Evolutionary conservation across 2,888 invertebrate species (phyloP).

Genomic region (Eutolmus rufibarbis): DNA sequence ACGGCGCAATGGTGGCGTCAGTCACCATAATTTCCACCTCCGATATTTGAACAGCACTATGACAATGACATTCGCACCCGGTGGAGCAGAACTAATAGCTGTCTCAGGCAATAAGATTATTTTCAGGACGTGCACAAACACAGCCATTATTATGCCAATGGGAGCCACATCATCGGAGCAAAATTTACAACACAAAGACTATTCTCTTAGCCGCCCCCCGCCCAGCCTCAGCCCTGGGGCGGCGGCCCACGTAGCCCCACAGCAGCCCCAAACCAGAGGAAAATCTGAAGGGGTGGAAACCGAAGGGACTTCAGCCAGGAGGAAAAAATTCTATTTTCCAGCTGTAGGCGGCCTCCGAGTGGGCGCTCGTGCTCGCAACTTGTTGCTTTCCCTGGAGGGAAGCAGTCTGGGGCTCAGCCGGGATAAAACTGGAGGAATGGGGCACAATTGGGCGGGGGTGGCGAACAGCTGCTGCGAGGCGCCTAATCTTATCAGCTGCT

Average conservation of each 20-base stretch:
- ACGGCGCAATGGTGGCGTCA: slow-evolving; percentile 18
- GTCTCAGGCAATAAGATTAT: slow-evolving; percentile 25
- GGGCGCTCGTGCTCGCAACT: not conserved
- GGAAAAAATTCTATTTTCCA: not conserved
- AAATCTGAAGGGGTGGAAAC: not conserved
- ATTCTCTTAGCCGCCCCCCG: not conserved
- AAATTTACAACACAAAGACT: not conserved
- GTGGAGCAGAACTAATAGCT: slow-evolving; percentile 22
- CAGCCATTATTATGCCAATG: not conserved
- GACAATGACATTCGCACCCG: slow-evolving; percentile 20
- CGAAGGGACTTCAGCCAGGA: not conserved
- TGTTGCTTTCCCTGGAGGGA: not conserved
- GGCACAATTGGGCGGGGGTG: not conserved
- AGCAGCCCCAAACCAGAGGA: not conserved
- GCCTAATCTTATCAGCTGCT: slow-evolving; percentile 28
- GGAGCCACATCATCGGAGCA: not conserved
- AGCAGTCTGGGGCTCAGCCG: not conserved
- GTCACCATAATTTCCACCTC: slow-evolving; percentile 6
- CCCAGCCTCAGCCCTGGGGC: not conserved
- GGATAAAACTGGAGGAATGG: not conserved
- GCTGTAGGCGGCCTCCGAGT: not conserved
- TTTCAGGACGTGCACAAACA: slow-evolving; percentile 1
- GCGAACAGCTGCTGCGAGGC: slow-evolving; percentile 18
- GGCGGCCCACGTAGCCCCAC: not conserved
- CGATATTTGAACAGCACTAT: slow-evolving; percentile 12